Evolutionary conservation across 2,888 invertebrate species (phyloP).

Genomic region (Helleia helle): DNA sequence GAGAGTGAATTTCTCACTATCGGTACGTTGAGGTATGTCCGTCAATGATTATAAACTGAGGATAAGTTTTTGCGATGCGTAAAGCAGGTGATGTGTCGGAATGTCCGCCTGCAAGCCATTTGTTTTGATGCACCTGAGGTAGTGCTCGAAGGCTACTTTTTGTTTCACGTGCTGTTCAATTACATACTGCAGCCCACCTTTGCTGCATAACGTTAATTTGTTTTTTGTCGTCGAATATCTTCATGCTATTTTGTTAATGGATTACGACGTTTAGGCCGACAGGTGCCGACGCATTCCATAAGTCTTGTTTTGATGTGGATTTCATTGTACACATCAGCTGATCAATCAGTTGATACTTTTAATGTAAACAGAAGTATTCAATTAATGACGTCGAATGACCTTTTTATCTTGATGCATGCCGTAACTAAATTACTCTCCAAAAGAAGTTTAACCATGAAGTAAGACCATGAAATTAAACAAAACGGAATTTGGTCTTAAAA

Average conservation of each 20-base stretch:
- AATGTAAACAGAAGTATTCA: too few relatives aligned
- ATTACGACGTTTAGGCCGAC: neutral
- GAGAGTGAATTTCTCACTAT: neutral
- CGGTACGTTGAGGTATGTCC: neutral
- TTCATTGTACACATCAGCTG: conserved; percentile 4
- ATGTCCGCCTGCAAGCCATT: conserved; percentile 17
- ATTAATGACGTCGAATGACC: too few relatives aligned
- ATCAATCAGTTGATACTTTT: conserved; percentile 3
- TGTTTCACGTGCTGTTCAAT: conserved; percentile 6
- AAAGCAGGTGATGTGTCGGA: conserved; percentile 28
- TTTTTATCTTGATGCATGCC: too few relatives aligned
- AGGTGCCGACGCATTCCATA: conserved; percentile 2
- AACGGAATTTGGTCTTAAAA: too few relatives aligned
- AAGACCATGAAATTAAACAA: too few relatives aligned
- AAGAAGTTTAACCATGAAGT: too few relatives aligned
- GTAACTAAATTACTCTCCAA: too few relatives aligned
- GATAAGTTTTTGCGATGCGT: conserved; percentile 37
- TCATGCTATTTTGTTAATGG: conserved; percentile 9
- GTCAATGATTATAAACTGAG: neutral
- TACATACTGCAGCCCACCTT: conserved; percentile 5
- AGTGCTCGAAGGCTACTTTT: conserved; percentile 7
- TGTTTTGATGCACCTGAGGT: conserved; percentile 11
- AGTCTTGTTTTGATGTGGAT: neutral
- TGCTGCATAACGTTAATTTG: conserved; percentile 5
- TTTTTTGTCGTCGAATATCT: conserved; percentile 4